phyloP scores from a whole-genome alignment of 2,797 vertebrate genomes.

The Ceyx erithaca region DNA sequence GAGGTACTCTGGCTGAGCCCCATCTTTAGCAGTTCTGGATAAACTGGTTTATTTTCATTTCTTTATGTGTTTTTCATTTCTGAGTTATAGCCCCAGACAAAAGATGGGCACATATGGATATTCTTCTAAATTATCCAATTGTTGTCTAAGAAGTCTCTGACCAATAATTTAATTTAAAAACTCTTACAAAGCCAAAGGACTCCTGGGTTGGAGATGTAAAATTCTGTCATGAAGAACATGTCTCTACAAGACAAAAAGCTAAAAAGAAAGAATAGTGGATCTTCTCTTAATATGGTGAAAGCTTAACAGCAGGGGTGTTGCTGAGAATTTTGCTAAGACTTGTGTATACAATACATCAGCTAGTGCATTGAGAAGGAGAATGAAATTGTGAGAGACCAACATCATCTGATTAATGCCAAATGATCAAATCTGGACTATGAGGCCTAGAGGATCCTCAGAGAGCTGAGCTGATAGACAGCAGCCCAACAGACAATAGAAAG shows the following conservation, averaged over 20 bases:
- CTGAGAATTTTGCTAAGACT: conserved; percentile 1
- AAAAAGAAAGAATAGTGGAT: conserved; percentile 15
- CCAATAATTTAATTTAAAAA: not conserved
- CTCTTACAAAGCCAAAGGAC: conserved; percentile 5
- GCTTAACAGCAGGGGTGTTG: conserved; percentile 14
- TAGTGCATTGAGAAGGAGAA: conserved; percentile 12
- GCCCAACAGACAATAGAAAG: not conserved
- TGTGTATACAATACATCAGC: not conserved
- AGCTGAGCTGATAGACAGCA: not conserved
- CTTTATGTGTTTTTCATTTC: conserved; percentile 26
- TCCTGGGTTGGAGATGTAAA: conserved; percentile 1
- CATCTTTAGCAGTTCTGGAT: not conserved
- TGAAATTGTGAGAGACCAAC: not conserved
- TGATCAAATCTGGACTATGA: not conserved
- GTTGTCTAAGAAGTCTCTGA: conserved; percentile 27
- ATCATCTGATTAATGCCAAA: conserved; percentile 15
- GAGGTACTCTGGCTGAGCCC: not conserved
- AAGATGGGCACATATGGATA: not conserved
- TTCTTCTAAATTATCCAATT: conserved; percentile 18
- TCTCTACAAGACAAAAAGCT: conserved; percentile 33
- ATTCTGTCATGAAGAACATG: conserved; percentile 10
- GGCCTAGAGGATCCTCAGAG: not conserved
- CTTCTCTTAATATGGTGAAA: conserved; percentile 26
- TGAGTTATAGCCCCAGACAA: not conserved
- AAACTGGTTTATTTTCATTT: not conserved